A percentile compares a stretch with the other conserved stretches of the same genome.
Conservation (phyloP, 2,113 vertebrate genomes). For the Falcunculus frontatus region DNA sequence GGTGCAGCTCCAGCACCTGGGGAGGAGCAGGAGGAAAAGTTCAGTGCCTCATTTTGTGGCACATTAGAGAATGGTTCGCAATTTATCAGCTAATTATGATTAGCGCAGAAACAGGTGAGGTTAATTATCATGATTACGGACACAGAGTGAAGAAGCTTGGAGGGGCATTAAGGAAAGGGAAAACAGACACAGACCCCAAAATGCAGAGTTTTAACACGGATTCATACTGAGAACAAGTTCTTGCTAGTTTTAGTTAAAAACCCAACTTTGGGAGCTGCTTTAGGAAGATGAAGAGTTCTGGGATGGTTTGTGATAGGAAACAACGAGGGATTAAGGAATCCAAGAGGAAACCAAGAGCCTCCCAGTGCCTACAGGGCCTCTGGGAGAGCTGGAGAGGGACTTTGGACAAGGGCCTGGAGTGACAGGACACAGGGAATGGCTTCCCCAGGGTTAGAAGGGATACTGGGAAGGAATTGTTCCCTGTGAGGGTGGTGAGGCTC, state of each 20-base stretch:
- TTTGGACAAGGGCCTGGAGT: background rate
- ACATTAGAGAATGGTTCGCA: fast-evolving
- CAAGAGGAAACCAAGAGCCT: background rate
- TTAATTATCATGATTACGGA: background rate
- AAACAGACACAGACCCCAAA: background rate
- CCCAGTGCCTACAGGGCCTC: background rate
- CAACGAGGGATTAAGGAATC: background rate
- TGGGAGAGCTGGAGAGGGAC: background rate
- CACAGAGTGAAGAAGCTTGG: background rate
- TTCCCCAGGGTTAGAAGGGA: background rate
- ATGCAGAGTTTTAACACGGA: fast-evolving
- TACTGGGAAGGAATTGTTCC: background rate
- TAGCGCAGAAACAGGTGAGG: background rate
- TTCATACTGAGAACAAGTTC: background rate
- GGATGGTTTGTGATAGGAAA: background rate
- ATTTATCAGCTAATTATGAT: background rate
- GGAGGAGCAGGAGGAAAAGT: background rate
- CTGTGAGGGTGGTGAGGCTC: background rate
- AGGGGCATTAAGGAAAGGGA: background rate
- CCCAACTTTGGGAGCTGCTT: background rate
- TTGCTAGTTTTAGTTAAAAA: background rate
- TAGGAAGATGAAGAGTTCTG: background rate
- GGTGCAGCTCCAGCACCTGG: background rate
- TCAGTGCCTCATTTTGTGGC: background rate
- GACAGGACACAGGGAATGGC: background rate